A percentile compares a stretch with the other conserved stretches of the same genome.
These are phyloP conservation scores for Drosophila mauritiana DNA, from an alignment of 1,140 invertebrate genomes.

Conservation along the genomic window DNA sequence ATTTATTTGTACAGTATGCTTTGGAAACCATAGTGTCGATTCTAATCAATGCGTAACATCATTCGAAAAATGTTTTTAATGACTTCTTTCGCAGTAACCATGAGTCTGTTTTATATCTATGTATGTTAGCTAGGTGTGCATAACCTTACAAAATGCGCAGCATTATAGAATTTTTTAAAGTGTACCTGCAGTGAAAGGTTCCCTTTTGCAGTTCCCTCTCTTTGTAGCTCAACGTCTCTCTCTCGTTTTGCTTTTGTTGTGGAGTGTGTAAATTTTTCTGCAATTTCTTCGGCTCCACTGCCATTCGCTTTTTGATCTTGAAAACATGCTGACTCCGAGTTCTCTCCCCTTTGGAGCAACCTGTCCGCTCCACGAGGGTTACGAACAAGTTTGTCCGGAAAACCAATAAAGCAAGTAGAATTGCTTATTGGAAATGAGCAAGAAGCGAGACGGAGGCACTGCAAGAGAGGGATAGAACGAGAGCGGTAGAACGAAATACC, in stretches of 20 bases:
- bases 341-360: constrained; percentile 32
- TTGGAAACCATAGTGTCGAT: too few species aligned
- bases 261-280: constrained; percentile 49
- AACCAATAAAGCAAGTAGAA: constrained; percentile 73
- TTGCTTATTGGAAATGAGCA: constrained; percentile 66
- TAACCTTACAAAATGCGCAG: too few species aligned
- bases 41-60: neutral
- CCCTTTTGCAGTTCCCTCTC: constrained; percentile 46
- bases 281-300: constrained; percentile 61
- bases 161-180: constrained; percentile 2
- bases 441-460: constrained; percentile 15
- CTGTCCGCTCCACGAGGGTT: constrained; percentile 35
- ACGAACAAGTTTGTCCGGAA: constrained; percentile 79
- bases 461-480: neutral
- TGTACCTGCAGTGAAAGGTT: constrained; percentile 69
- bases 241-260: constrained; percentile 16
- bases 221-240: neutral
- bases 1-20: too few species aligned
- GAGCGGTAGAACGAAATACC: constrained; percentile 38
- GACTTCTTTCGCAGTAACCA: too few species aligned
- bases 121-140: neutral
- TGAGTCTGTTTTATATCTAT: too few species aligned
- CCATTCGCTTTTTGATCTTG: constrained; percentile 81
- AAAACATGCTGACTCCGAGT: constrained; percentile 56
- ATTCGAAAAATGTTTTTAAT: neutral